Evolutionary conservation across 2,113 vertebrate genomes (phyloP).

Genomic region (Macrotus californicus): DNA sequence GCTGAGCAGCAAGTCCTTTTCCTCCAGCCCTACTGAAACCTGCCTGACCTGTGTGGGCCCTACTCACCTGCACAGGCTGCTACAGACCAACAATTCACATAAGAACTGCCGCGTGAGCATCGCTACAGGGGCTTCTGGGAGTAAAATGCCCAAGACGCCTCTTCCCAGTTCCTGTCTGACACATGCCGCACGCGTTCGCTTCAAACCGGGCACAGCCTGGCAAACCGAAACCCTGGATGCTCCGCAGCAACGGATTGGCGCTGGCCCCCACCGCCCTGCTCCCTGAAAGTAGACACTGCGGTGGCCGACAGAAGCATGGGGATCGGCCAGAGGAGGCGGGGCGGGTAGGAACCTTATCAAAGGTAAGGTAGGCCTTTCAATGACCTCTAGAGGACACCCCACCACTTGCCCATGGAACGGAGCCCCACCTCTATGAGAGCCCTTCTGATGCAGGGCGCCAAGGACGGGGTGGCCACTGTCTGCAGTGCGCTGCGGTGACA

Average conservation of each 20-base stretch:
- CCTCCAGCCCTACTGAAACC: neutral
- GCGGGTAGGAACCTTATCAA: neutral
- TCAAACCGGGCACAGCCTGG: neutral
- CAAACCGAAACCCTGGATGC: neutral
- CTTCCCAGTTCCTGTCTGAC: neutral
- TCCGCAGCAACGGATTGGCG: neutral
- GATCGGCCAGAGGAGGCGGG: neutral
- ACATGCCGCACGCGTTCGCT: fast-evolving
- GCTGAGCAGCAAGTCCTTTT: neutral
- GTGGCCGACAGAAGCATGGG: neutral
- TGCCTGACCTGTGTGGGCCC: neutral
- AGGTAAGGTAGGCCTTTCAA: neutral
- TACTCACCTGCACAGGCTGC: too few species aligned
- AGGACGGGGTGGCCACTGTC: too few species aligned
- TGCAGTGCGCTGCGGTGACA: neutral
- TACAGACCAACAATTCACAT: neutral
- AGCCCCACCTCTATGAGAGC: fast-evolving
- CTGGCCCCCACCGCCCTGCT: neutral
- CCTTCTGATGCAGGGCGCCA: neutral
- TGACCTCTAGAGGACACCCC: neutral
- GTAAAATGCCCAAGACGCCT: neutral
- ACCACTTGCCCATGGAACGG: neutral
- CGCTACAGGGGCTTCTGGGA: neutral
- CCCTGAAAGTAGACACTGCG: neutral
- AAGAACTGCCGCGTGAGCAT: neutral